Base-by-base conservation (phyloP, 2,888 invertebrate species). In the Hipparchia semele region DNA sequence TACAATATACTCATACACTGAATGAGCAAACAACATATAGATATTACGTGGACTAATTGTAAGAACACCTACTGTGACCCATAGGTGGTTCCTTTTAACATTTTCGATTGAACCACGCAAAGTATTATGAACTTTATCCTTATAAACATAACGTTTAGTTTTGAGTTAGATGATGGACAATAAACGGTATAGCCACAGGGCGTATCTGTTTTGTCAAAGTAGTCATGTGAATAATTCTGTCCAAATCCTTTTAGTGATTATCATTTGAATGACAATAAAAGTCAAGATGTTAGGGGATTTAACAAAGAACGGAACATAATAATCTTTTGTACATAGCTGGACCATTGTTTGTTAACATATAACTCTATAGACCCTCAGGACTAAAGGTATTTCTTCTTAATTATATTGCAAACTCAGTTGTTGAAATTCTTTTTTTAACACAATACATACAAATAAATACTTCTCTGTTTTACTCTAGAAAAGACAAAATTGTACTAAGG, bases 191-290 rank as follows among this genome's bases (percentile, higher is more conserved):
- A 93, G 91, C 92, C 92, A 92, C 91, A 93, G 93, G 93, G 93
- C 87, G 92, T 93, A 93, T 93, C 93, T 90, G 84, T 86, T 87
- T 88, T 89, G 89, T 90, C 86, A 88, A 89, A 84, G 86, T 82
- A 91, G 85, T 91, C 87, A 90, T 85, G 90, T 91, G 92, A 92
- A 91, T 90, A 88, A 90, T 86, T 90, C 87, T 82, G 84, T 85
- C 91, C 87, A 90, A 94, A 91, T 92, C 92, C 90, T 92, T 92
- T 90, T 87, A 86, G 82, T 85, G 85, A 91, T 94, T 93, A 92
- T 94, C 93, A 94, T 93, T 93, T 91, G 82, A 92, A 92, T 92
- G 90, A 92, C 89, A 92, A 86, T 86, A 82, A 87, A 90, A 91
- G 88, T 91, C 88, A 89, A 86, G 83, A 86, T 85, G 78, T 82